Base-by-base conservation (phyloP, 2,113 vertebrate species). In the Sylvilagus bachmani region DNA sequence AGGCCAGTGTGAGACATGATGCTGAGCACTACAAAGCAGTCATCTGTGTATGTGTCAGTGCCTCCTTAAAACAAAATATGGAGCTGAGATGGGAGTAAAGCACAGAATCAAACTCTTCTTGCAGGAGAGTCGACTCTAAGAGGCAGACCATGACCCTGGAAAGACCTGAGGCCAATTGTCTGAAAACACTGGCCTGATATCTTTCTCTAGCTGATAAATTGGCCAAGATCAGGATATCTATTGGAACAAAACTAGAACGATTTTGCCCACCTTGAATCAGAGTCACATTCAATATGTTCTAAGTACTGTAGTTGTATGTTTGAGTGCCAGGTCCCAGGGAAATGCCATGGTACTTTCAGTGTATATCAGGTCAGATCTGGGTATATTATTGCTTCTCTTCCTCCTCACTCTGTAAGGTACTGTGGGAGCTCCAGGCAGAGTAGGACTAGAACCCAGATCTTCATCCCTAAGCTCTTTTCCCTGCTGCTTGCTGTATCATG, bases 231-330 rank as follows among this genome's bases (percentile, higher is more conserved):
- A 64, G 24, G 61, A 29, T 85, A 2, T 82, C 90, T 85, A 85
- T 90, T 92, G 62, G 78, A 90, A 79, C 22, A 95, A 95, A 94
- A 29, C 36, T 49, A 82, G 73, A 90, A 64, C 93, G 49, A 81
- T 92, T 71, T 58, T 92, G 13, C 27, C 49, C 31, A 91, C 66
- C 71, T n/a, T 70, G 33, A 96, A 67, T 73, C 74, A 86, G 89
- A 96, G 67, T 77, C 44, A 62, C 44, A 38, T 73, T 19, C 10
- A 33, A 16, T 55, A 70, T 92, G 53, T 92, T 86, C 21, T 89
- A 78, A 74, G n/a, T 79, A 12, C 77, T 90, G 17, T 10, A 93
- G 31, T 82, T 81, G 1, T 29, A 2, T 75, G 12, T 38, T 16
- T 33, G 6, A 33, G 44, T 77, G 25, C 67, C 27, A 6, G 7